Evolutionary conservation across 2,888 invertebrate species (phyloP).

Genomic region (Odontocerum albicorne): DNA sequence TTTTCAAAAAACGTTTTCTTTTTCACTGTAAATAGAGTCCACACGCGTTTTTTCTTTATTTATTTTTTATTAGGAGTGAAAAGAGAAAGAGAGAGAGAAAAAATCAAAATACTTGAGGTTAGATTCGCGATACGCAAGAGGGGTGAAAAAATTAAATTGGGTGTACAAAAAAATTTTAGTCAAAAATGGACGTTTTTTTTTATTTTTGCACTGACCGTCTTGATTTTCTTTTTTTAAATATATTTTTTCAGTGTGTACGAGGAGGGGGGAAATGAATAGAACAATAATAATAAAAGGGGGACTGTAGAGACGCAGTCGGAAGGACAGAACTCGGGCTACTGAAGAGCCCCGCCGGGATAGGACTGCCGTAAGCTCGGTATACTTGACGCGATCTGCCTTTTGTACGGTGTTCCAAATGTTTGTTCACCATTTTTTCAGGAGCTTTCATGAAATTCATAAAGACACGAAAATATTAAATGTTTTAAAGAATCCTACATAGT

Average conservation of each 20-base stretch:
- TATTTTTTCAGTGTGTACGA: background rate
- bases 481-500: too few relatives aligned
- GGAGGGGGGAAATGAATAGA: constrained; percentile 12
- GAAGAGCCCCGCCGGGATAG: constrained; percentile 11
- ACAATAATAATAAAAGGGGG: constrained; percentile 20
- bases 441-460: too few relatives aligned
- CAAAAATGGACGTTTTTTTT: too few relatives aligned
- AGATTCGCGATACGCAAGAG: background rate
- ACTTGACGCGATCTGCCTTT: background rate
- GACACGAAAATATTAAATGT: too few relatives aligned
- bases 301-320: constrained; percentile 10
- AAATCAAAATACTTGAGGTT: background rate
- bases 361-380: background rate
- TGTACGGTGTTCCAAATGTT: background rate
- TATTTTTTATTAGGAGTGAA: constrained; percentile 1
- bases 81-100: background rate
- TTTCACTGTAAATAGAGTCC: too few relatives aligned
- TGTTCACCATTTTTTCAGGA: too few relatives aligned
- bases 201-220: too few relatives aligned
- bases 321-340: constrained; percentile 13
- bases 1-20: background rate
- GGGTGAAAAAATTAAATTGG: too few relatives aligned
- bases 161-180: too few relatives aligned
- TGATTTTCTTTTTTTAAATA: background rate
- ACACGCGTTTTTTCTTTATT: background rate